Evolutionary conservation across 2,888 invertebrate species (phyloP).

Genomic region (Tiliacea aurago): DNA sequence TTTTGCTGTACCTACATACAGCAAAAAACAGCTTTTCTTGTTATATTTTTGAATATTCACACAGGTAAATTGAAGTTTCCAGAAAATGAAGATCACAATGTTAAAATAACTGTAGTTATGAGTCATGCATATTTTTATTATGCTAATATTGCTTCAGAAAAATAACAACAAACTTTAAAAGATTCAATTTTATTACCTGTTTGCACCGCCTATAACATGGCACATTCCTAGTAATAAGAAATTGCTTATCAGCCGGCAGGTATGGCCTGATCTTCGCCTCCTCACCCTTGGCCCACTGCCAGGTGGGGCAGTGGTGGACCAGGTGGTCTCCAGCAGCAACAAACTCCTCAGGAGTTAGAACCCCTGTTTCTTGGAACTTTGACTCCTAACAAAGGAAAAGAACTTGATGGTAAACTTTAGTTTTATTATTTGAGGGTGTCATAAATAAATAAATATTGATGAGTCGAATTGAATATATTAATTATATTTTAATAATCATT

Average conservation of each 20-base stretch:
- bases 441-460: background rate
- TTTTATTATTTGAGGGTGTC: background rate
- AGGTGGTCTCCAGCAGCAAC: constrained; percentile 99
- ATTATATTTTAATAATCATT: constrained; percentile 5
- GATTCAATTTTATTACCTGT: constrained; percentile 89
- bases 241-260: constrained; percentile 98
- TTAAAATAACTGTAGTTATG: background rate
- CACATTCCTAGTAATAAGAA: constrained; percentile 98
- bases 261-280: constrained; percentile 96
- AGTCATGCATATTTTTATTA: background rate
- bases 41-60: background rate
- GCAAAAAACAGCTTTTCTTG: background rate
- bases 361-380: constrained; percentile 99
- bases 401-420: background rate
- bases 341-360: constrained; percentile 99
- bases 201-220: constrained; percentile 99
- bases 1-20: no score
- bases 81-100: background rate
- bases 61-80: background rate
- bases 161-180: background rate
- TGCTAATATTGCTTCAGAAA: background rate
- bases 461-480: constrained; percentile 12
- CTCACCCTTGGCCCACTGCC: constrained; percentile 99
- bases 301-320: constrained; percentile 99
- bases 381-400: constrained; percentile 93